These are phyloP conservation scores for Naso thynnoides DNA, from an alignment of 2,797 vertebrate genomes.

Conservation along the genomic window DNA sequence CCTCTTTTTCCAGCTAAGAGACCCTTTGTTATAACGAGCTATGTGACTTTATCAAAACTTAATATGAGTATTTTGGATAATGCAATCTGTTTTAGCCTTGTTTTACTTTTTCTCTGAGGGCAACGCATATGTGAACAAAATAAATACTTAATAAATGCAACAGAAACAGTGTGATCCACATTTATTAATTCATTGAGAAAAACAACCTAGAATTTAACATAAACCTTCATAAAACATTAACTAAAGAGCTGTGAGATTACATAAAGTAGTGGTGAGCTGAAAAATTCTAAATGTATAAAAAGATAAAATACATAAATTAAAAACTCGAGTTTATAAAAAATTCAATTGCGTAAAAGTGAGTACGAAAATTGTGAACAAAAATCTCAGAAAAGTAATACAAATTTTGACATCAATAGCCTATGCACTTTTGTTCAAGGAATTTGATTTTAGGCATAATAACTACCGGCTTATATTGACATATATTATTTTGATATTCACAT, in stretches of 20 bases:
- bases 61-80: neutral
- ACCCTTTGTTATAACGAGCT: neutral
- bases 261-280: slow-evolving; percentile 77
- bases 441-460: slow-evolving; percentile 64
- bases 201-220: slow-evolving; percentile 75
- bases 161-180: slow-evolving; percentile 65
- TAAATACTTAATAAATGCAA: slow-evolving; percentile 19
- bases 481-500: slow-evolving; percentile 84
- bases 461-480: slow-evolving; percentile 76
- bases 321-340: slow-evolving; percentile 78
- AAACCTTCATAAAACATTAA: slow-evolving; percentile 72
- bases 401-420: slow-evolving; percentile 75
- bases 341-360: slow-evolving; percentile 72
- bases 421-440: slow-evolving; percentile 61
- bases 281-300: slow-evolving; percentile 83
- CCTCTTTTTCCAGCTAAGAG: neutral
- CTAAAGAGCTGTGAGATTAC: slow-evolving; percentile 77
- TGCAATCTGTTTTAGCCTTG: neutral
- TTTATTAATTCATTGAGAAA: slow-evolving; percentile 74
- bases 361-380: slow-evolving; percentile 74
- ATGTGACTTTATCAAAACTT: neutral
- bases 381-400: slow-evolving; percentile 72
- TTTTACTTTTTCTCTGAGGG: neutral
- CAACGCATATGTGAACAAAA: slow-evolving; percentile 1
- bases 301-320: slow-evolving; percentile 81